Base-by-base conservation (phyloP, 1,140 invertebrate species). In the Periplaneta americana region DNA sequence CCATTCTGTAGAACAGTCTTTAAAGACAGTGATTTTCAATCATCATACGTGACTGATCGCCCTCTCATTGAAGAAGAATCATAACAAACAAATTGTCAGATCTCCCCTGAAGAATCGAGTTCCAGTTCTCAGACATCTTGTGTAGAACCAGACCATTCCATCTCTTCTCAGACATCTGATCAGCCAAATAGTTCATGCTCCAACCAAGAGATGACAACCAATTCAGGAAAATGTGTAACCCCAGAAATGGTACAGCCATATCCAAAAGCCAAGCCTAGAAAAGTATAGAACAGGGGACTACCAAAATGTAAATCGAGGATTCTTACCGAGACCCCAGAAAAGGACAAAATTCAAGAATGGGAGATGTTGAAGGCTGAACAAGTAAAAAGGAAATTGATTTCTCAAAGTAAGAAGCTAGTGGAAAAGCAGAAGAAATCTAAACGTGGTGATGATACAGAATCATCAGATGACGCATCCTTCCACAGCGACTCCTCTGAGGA, bases 281-380 rank as follows among this genome's bases (percentile, higher is more conserved):
- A 34, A 78, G n/a, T 9, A 79, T 17, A 18, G 17, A 79, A 8
- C n/a, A 22, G 17, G 36, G 32, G 33, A 79, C 15, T n/a, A n/a
- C n/a, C n/a, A 37, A 37, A 15, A 37, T 13, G 78, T 11, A 79
- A 79, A 22, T 48, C 34, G 17, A 18, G 32, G 37, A 48, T 79
- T 33, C 36, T 79, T 17, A 79, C 78, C 17, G 78, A 74, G 28
- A 79, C 78, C 22, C 78, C 78, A 37, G 78, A 79, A 48, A 79
- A 79, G 22, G 37, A 22, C 28, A 74, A n/a, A 13, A 33, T 79
- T 66, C 33, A 74, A 33, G 75, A n/a, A n/a, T 22, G 15, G 75
- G 33, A 77, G 15, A 34, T 34, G 18, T 34, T 32, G 75, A 77
- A 77, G 33, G 35, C 17, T 33, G 33, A 9, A 77, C 22, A 33